Percentiles rank a stretch among this genome's conserved stretches.
Conservation (phyloP, 2,797 vertebrate genomes). For the Hafferia zeledoni region DNA sequence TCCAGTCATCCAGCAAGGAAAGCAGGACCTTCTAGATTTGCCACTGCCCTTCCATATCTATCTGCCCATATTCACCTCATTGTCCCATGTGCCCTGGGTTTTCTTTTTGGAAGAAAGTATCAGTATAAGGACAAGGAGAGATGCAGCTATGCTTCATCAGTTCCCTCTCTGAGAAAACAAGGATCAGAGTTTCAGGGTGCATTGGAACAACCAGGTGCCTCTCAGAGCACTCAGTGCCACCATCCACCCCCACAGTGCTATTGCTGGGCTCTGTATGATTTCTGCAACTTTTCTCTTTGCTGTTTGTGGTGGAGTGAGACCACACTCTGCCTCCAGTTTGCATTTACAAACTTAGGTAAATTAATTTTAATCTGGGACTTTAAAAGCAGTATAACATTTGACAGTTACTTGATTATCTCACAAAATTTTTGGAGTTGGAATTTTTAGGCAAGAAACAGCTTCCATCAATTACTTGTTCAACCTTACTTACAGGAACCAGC, state of each 20-base stretch:
- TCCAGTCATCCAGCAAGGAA: neutral
- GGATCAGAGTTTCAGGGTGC: neutral
- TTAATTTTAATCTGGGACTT: neutral
- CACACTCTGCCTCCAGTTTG: neutral
- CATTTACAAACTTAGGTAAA: neutral
- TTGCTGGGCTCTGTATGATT: neutral
- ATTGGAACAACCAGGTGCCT: neutral
- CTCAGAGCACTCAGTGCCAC: neutral
- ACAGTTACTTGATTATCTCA: neutral
- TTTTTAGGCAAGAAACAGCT: neutral
- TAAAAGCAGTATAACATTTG: neutral
- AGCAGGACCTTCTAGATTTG: neutral
- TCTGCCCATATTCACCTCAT: neutral
- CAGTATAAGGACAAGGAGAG: neutral
- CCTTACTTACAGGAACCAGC: neutral
- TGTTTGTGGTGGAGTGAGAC: neutral
- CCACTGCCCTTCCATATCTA: accelerated
- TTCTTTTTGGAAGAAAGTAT: neutral
- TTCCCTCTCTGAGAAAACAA: neutral
- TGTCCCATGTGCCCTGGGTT: accelerated
- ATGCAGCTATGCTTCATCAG: neutral
- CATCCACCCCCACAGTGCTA: neutral
- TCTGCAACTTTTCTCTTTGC: neutral
- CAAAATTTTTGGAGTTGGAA: neutral
- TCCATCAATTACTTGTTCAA: neutral